These are phyloP conservation scores for Lichenostomus cassidix DNA, from an alignment of 2,113 vertebrate genomes.

Conservation along the genomic window DNA sequence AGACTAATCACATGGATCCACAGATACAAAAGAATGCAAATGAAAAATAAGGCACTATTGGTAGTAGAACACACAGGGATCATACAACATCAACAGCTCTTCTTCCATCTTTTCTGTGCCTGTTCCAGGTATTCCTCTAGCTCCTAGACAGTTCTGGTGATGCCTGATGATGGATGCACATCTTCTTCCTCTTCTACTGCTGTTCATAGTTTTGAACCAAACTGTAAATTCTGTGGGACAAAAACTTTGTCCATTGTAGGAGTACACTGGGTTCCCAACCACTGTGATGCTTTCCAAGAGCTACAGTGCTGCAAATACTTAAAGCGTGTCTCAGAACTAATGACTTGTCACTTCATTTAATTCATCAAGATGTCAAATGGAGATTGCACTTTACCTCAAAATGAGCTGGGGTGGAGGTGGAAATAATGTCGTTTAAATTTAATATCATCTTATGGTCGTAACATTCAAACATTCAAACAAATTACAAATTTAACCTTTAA, in stretches of 20 bases:
- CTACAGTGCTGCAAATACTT: background rate
- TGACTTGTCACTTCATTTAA: background rate
- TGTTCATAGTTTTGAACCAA: background rate
- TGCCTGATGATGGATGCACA: no score
- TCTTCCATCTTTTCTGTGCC: background rate
- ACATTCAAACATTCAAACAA: background rate
- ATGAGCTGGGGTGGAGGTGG: background rate
- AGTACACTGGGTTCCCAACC: background rate
- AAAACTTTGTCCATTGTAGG: background rate
- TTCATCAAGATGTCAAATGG: background rate
- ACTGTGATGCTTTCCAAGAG: background rate
- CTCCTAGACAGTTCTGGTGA: background rate
- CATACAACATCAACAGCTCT: background rate
- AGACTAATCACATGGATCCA: background rate
- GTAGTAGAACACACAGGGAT: background rate
- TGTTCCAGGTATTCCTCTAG: background rate
- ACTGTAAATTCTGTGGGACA: background rate
- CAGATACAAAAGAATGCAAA: background rate
- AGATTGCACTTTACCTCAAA: background rate
- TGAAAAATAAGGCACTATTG: background rate
- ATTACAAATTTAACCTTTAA: constrained; percentile 9
- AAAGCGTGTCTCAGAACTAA: background rate
- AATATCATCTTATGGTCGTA: background rate
- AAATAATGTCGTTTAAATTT: background rate
- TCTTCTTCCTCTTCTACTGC: background rate